A percentile compares a stretch with the other conserved stretches of the same genome.
Conservation (phyloP, 1,140 invertebrate genomes). For the Trichonephila inaurata region DNA sequence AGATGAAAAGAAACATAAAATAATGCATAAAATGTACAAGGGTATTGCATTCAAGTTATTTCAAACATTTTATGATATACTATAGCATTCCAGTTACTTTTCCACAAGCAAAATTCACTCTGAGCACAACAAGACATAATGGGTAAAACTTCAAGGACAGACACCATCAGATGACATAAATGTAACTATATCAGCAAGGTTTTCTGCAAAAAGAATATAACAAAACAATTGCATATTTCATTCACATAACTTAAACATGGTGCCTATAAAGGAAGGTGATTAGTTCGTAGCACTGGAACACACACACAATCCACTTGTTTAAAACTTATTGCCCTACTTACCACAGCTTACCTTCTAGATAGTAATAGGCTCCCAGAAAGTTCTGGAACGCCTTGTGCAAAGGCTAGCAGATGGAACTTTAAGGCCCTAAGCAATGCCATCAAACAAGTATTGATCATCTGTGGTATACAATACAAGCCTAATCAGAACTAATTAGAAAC, state of each 20-base stretch:
- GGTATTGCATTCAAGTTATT: not conserved
- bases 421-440: conserved; percentile 66
- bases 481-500: conserved; percentile 62
- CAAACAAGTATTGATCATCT: conserved; percentile 68
- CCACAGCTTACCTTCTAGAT: conserved; percentile 60
- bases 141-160: conserved; percentile 71
- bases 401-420: conserved; percentile 57
- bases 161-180: conserved; percentile 73
- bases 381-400: conserved; percentile 66
- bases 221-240: conserved; percentile 72
- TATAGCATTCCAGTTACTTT: conserved; percentile 55
- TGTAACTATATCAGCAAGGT: conserved; percentile 63
- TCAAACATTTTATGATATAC: conserved; percentile 41
- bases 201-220: conserved; percentile 72
- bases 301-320: conserved; percentile 41
- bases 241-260: conserved; percentile 33
- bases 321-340: conserved; percentile 66
- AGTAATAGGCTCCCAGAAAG: conserved; percentile 69
- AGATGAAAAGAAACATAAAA: conserved; percentile 43
- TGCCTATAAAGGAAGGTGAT: conserved; percentile 37
- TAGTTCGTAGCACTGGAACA: not conserved
- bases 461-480: conserved; percentile 70
- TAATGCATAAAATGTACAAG: not conserved
- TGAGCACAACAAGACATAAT: conserved; percentile 72
- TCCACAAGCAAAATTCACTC: conserved; percentile 64